Evolutionary conservation across 2,797 vertebrate species (phyloP).

Genomic region (Sternarchorhynchus goeldii): DNA sequence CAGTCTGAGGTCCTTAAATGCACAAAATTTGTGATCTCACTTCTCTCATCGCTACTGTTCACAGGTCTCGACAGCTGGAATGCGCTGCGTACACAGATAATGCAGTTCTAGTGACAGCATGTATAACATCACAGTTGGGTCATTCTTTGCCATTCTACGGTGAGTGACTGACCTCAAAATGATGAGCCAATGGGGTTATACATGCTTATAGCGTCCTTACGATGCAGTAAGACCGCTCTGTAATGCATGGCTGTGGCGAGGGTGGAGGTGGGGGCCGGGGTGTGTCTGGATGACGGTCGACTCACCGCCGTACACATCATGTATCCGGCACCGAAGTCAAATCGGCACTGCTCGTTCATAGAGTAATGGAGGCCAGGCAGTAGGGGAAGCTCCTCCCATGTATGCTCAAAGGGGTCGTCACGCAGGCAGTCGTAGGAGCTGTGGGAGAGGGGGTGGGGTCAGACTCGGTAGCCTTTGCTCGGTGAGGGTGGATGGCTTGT

Average conservation of each 20-base stretch:
- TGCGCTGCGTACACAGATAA: slow-evolving; percentile 23
- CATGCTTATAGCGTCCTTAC: slow-evolving; percentile 52
- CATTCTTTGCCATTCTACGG: slow-evolving; percentile 9
- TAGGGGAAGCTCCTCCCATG: slow-evolving; percentile 90
- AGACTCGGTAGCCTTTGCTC: no score
- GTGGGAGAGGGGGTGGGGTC: slow-evolving; percentile 40
- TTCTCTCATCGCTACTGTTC: background rate
- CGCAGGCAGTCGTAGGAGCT: slow-evolving; percentile 88
- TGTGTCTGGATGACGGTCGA: slow-evolving; percentile 44
- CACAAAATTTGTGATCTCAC: background rate
- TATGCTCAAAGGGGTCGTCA: slow-evolving; percentile 89
- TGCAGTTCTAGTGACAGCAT: slow-evolving; percentile 55
- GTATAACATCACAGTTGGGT: slow-evolving; percentile 50
- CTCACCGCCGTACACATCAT: slow-evolving; percentile 93
- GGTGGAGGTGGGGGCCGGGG: slow-evolving; percentile 9
- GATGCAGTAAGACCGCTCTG: slow-evolving; percentile 41
- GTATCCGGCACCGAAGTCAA: slow-evolving; percentile 92
- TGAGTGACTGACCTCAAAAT: slow-evolving; percentile 47
- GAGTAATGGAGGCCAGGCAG: slow-evolving; percentile 92
- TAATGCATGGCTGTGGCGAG: slow-evolving; percentile 51
- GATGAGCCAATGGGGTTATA: slow-evolving; percentile 53
- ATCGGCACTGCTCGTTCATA: slow-evolving; percentile 96
- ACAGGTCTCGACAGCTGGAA: background rate
- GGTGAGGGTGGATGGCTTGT: no score
- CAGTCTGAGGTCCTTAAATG: background rate